These are phyloP conservation scores for Notodonta ziczac DNA, from an alignment of 2,888 invertebrate genomes.

Conservation along the genomic window DNA sequence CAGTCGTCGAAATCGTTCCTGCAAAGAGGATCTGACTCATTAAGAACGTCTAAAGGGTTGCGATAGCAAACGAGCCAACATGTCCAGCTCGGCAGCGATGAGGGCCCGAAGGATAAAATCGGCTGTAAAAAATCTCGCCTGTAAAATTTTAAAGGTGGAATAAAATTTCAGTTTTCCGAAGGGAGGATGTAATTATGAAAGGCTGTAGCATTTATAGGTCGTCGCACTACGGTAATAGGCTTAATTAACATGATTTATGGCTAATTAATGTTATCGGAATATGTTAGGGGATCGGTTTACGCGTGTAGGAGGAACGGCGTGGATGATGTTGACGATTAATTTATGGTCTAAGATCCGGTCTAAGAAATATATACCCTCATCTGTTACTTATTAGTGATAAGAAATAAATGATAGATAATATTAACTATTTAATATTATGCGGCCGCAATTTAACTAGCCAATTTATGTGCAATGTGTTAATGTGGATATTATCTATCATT, in stretches of 20 bases:
- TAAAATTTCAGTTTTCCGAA: slow-evolving; percentile 22
- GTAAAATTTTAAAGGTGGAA: slow-evolving; percentile 26
- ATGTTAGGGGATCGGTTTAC: not conserved
- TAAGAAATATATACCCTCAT: too few species aligned
- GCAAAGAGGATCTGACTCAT: slow-evolving; percentile 32
- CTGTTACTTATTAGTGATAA: too few species aligned
- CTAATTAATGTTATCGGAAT: not conserved
- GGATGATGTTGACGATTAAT: too few species aligned
- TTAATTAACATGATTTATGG: not conserved
- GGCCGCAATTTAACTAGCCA: too few species aligned
- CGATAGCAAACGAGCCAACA: slow-evolving; percentile 30
- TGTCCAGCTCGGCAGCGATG: slow-evolving; percentile 20
- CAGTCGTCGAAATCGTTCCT: slow-evolving; percentile 23
- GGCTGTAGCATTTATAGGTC: not conserved
- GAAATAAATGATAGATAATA: too few species aligned
- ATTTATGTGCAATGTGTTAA: too few species aligned
- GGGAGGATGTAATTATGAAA: slow-evolving; percentile 4
- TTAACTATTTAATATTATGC: too few species aligned
- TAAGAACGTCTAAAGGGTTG: slow-evolving; percentile 37
- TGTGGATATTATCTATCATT: too few species aligned
- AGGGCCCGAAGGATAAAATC: slow-evolving; percentile 14
- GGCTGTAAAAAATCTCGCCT: slow-evolving; percentile 21
- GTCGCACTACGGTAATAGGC: not conserved
- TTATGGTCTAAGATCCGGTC: too few species aligned
- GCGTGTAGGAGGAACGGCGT: too few species aligned